Evolutionary conservation across 1,140 invertebrate genomes (phyloP).

Genomic region (Stegodyphus dumicola): DNA sequence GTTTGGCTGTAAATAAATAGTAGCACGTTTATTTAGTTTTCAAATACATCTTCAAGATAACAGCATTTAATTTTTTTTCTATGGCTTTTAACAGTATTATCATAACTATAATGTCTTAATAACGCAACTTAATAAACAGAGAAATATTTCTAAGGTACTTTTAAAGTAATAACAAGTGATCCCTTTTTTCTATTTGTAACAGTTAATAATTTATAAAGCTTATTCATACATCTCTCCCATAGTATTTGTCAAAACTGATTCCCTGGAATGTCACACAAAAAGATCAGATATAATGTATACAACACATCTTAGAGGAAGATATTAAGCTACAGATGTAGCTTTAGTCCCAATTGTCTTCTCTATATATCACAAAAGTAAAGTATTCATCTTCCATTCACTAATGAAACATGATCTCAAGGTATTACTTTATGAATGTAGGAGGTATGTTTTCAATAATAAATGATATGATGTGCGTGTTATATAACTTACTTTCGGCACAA

Average conservation of each 20-base stretch:
- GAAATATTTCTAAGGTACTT: too few relatives aligned
- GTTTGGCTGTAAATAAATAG: too few relatives aligned
- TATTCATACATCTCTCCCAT: too few relatives aligned
- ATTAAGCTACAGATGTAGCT: conserved; percentile 22
- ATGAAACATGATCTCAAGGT: conserved; percentile 13
- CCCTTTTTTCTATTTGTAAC: too few relatives aligned
- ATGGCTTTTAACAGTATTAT: too few relatives aligned
- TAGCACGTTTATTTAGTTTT: too few relatives aligned
- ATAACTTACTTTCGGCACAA: conserved; percentile 49
- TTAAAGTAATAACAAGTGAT: too few relatives aligned
- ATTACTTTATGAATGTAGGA: conserved; percentile 23
- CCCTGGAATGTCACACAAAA: conserved; percentile 35
- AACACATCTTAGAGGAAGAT: conserved; percentile 18
- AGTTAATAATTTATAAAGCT: too few relatives aligned
- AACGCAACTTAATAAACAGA: too few relatives aligned
- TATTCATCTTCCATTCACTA: conserved; percentile 21
- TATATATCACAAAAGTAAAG: conserved; percentile 56
- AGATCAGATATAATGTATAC: conserved; percentile 26
- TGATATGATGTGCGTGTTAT: conserved; percentile 58
- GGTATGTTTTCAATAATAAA: conserved; percentile 46
- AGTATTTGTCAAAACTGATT: background rate
- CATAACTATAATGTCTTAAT: too few relatives aligned
- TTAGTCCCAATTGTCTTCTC: conserved; percentile 3
- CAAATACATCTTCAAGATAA: too few relatives aligned
- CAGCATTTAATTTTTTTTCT: too few relatives aligned